Percentiles rank a stretch among this genome's conserved stretches.
phyloP scores from a whole-genome alignment of 1,140 invertebrate genomes.

The Diabrotica undecimpunctata region DNA sequence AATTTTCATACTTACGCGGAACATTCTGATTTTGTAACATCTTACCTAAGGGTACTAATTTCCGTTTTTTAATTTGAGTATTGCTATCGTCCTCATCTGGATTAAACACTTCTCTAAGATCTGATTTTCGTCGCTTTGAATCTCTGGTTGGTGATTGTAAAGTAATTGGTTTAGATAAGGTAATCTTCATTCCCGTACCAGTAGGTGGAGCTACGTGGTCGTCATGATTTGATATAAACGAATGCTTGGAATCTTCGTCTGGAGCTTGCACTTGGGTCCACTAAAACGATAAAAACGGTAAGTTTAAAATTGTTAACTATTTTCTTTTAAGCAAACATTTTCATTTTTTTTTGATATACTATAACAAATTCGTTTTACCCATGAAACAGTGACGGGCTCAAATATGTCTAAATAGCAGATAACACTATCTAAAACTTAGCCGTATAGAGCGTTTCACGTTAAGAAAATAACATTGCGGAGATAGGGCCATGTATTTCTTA shows the following conservation, averaged over 20 bases:
- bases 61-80: slow-evolving; percentile 68
- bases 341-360: no score
- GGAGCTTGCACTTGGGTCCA: slow-evolving; percentile 44
- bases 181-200: slow-evolving; percentile 43
- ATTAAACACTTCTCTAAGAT: slow-evolving; percentile 87
- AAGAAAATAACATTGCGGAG: no score
- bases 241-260: slow-evolving; percentile 45
- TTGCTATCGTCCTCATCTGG: slow-evolving; percentile 79
- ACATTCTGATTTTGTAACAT: no score
- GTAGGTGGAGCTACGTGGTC: slow-evolving; percentile 37
- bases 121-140: slow-evolving; percentile 49
- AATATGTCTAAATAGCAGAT: no score
- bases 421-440: no score
- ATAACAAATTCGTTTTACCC: no score
- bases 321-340: no score
- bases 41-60: slow-evolving; percentile 75
- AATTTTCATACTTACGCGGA: no score
- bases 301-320: not conserved
- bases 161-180: slow-evolving; percentile 41
- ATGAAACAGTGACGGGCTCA: no score
- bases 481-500: no score
- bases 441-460: no score
- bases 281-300: slow-evolving; percentile 19
- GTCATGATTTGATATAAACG: slow-evolving; percentile 39
- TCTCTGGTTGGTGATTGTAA: slow-evolving; percentile 49